Conservation (phyloP, 2,113 vertebrate species). For the Nansenia antarctica region DNA sequence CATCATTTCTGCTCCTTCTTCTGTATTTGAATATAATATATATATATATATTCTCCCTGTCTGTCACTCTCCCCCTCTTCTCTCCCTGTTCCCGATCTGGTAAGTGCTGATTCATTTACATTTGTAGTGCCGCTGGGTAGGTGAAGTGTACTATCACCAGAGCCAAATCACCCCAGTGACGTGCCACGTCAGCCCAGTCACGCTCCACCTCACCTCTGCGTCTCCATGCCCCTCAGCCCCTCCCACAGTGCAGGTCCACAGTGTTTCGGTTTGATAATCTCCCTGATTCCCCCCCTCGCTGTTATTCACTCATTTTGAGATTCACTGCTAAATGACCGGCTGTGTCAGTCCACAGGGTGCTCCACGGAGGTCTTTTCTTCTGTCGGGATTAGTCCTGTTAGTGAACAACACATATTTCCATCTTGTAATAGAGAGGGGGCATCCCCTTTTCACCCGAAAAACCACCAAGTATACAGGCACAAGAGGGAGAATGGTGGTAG, state of each 20-base stretch:
- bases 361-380: constrained; percentile 43
- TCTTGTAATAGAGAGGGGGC: constrained; percentile 12
- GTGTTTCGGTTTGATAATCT: constrained; percentile 71
- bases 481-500: constrained; percentile 42
- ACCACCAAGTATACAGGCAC: constrained; percentile 49
- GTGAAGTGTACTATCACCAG: constrained; percentile 59
- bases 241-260: constrained; percentile 77
- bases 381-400: constrained; percentile 27
- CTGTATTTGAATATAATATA: constrained; percentile 8
- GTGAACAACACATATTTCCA: constrained; percentile 32
- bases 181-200: background rate
- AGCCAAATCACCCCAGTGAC: constrained; percentile 9
- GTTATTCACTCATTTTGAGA: constrained; percentile 41
- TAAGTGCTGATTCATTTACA: constrained; percentile 74
- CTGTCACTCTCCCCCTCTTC: constrained; percentile 24
- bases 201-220: constrained; percentile 15
- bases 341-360: constrained; percentile 28
- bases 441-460: constrained; percentile 31
- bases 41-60: constrained; percentile 27
- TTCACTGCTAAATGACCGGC: constrained; percentile 40
- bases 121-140: constrained; percentile 70
- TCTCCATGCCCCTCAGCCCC: constrained; percentile 33
- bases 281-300: constrained; percentile 55
- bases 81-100: constrained; percentile 19
- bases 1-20: constrained; percentile 53